Conservation (phyloP, 2,797 vertebrate species). For the Enteromius afrohamiltoni region DNA sequence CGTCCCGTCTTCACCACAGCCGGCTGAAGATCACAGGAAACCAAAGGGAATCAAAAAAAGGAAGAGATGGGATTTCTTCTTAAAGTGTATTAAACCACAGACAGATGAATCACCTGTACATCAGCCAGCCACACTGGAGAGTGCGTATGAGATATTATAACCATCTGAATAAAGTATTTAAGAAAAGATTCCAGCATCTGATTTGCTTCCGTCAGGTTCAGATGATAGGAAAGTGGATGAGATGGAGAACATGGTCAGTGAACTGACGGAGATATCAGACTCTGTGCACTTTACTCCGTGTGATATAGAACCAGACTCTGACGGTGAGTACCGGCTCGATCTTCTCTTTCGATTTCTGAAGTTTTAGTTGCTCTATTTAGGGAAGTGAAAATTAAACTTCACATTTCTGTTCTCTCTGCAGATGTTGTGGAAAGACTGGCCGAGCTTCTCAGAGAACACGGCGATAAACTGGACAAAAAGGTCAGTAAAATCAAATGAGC, state of each 20-base stretch:
- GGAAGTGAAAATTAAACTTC: neutral
- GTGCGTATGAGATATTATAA: slow-evolving; percentile 22
- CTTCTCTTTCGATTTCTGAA: neutral
- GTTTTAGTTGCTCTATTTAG: neutral
- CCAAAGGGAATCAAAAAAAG: neutral
- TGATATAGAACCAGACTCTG: slow-evolving; percentile 43
- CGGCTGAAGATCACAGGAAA: neutral
- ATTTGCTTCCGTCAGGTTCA: neutral
- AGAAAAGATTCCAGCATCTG: neutral
- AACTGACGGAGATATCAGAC: slow-evolving; percentile 62
- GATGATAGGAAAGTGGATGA: neutral
- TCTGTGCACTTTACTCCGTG: slow-evolving; percentile 58
- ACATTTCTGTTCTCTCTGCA: slow-evolving; percentile 19
- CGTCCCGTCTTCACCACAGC: neutral
- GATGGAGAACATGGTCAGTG: slow-evolving; percentile 32
- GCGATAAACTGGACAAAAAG: slow-evolving; percentile 76
- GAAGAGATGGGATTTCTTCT: fast-evolving
- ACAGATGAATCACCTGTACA: neutral
- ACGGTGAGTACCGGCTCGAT: neutral
- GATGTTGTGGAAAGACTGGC: slow-evolving; percentile 76
- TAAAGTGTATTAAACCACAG: slow-evolving; percentile 57
- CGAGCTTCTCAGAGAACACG: slow-evolving; percentile 75
- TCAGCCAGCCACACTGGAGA: neutral
- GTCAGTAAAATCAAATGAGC: slow-evolving; percentile 65
- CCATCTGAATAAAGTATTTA: neutral